Evolutionary conservation across 2,113 vertebrate species (phyloP), one percentile per base, ranked within the genome.

Genomic region (Spea multiplicata): DNA sequence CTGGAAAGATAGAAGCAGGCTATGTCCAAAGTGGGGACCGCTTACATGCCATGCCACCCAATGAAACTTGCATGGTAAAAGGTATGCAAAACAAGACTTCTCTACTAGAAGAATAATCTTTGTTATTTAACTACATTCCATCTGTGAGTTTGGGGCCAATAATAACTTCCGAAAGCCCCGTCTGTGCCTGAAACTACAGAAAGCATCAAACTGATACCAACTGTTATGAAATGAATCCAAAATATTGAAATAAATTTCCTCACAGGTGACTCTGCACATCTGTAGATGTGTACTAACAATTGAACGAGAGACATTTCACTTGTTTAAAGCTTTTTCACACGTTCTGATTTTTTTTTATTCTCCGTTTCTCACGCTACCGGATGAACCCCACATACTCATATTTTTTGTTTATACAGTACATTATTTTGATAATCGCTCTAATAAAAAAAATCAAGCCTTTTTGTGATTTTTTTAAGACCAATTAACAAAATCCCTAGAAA

Each of bases 11-110:
- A 59, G 97, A 99, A 90, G 95, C 97, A 70, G 97, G 97, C 66
- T 98, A 93, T 71, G 87, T 99, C 84, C 96, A 98, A 81, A 91
- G 90, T 75, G 97, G 97, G 84, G 96, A 98, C 12, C 89, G 93
- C 83, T 89, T 96, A 55, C 87, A 97, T 81, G 96, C 91, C 53
- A 95, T 99, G 94, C 97, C 97, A 81, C 97, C 96, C 47, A 98
- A 99, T 89, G 97, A 99, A 91, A 96, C 94, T 80, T 99, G 97
- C 90, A 96, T 92, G 62, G 93, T 96, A 81, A 99, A 99, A 96
- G 97, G 97, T 99, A 93, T 78, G 74, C 47, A 53, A 14, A 61
- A 16, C 50, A 7, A 44, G 71, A 44, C 71, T 52, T 44, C 6
- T 17, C 46, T 55, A 7, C 10, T 80, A 64, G 71, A 74, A 74